Evolutionary conservation across 2,888 invertebrate species (phyloP).

Genomic region (Dryocosmus kuriphilus): DNA sequence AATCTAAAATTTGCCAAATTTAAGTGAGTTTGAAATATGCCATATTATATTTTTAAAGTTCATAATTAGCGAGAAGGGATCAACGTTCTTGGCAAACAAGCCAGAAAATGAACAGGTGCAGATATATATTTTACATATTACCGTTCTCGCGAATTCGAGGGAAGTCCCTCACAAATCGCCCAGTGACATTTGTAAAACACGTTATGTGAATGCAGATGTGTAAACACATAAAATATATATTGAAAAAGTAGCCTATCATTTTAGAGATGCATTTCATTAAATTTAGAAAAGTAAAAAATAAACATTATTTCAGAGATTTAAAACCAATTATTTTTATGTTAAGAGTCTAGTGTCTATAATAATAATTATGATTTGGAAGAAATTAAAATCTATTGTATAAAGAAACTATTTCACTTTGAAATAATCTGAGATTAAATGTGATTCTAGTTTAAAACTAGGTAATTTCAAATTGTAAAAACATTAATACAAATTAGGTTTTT

Average conservation of each 20-base stretch:
- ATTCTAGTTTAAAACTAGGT: too few relatives aligned
- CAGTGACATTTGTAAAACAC: not conserved
- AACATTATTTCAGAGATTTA: too few relatives aligned
- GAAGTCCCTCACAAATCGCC: slow-evolving; percentile 18
- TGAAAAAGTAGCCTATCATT: not conserved
- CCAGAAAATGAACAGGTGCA: slow-evolving; percentile 33
- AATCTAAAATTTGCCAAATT: not conserved
- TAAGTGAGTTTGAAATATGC: not conserved
- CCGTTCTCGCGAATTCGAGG: slow-evolving; percentile 10
- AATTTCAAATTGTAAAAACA: too few relatives aligned
- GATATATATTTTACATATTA: slow-evolving; percentile 19
- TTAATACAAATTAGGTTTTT: too few relatives aligned
- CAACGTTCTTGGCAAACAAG: slow-evolving; percentile 31
- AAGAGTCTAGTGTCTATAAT: too few relatives aligned
- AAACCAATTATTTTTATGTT: too few relatives aligned
- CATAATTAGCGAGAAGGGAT: slow-evolving; percentile 28
- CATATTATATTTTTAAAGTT: not conserved
- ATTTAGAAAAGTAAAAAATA: too few relatives aligned
- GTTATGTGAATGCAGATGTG: slow-evolving; percentile 3
- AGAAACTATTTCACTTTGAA: too few relatives aligned
- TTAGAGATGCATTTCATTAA: too few relatives aligned
- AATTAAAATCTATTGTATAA: too few relatives aligned
- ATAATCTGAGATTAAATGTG: too few relatives aligned
- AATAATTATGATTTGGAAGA: too few relatives aligned
- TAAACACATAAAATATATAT: not conserved